These are phyloP conservation scores for Psix sp. DNA, from an alignment of 1,140 invertebrate genomes.

Conservation along the genomic window DNA sequence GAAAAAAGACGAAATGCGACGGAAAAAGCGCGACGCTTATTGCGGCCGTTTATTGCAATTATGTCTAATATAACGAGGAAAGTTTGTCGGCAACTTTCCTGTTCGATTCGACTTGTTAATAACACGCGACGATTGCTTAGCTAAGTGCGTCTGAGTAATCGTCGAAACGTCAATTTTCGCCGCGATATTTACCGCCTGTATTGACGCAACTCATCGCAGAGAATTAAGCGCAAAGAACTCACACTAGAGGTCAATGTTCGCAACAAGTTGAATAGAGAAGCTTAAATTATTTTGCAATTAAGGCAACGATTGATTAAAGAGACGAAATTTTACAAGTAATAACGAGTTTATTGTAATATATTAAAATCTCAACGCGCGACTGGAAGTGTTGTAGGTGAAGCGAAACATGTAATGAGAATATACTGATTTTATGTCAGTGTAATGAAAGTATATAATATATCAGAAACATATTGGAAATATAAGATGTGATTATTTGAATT, in stretches of 20 bases:
- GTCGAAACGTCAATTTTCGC: conserved; percentile 32
- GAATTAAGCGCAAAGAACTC: conserved; percentile 38
- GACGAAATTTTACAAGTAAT: too few relatives aligned
- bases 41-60: conserved; percentile 35
- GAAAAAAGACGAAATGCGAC: neutral
- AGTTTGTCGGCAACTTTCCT: conserved; percentile 32
- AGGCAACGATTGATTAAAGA: too few relatives aligned
- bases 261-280: conserved; percentile 32
- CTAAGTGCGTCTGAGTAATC: conserved; percentile 22
- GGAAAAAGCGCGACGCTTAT: conserved; percentile 7
- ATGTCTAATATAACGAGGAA: conserved; percentile 54
- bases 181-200: conserved; percentile 20
- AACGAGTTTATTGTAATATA: too few relatives aligned
- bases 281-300: neutral
- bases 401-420: too few relatives aligned
- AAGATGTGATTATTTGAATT: too few relatives aligned
- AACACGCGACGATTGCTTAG: conserved; percentile 37
- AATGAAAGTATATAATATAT: too few relatives aligned
- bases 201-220: conserved; percentile 32
- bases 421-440: too few relatives aligned
- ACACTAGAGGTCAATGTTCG: conserved; percentile 7
- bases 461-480: too few relatives aligned
- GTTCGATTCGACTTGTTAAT: conserved; percentile 45
- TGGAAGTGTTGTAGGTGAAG: too few relatives aligned
- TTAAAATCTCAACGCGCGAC: too few relatives aligned